Base-by-base conservation (phyloP, 2,888 invertebrate genomes). In the Epinotia brunnichana region DNA sequence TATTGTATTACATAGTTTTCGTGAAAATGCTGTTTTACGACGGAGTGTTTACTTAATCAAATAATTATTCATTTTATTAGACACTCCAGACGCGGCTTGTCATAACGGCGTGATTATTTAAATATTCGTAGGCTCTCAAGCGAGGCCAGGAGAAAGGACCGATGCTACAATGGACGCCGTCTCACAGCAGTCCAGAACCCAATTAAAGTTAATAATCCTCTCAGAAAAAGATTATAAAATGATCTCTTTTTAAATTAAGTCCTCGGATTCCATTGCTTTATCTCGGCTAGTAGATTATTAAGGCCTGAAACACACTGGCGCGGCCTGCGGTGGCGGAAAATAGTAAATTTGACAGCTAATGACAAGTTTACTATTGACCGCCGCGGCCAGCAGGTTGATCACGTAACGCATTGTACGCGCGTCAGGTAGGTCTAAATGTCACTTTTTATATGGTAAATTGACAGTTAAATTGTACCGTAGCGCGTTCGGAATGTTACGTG, bases 201-300 rank as follows among this genome's bases (percentile, higher is more conserved):
- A 91, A 92, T 91, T 90, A 90, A 91, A 91, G 82, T 91, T 91
- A 85, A 87, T 91, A 92, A 91, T 91, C 90, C 87, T 79, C 79
- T 85, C 80, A 83, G 61, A 70, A 73, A 76, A 76, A 74, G 74
- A 76, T 76, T 82, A 86, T 83, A 83, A 85, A 85, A 83, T 81
- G 80, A 80, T 79, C 80, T 81, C 81, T 83, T 86, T 87, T 84
- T 84, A 82, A 87, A 85, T 85, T 79, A 85, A 85, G 82, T 80
- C 82, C 77, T 72, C 76, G 83, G 84, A 85, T 84, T 85, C 80
- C 77, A 77, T 73, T 77, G 74, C 79, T 78, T 77, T 79, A 80
- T 60, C 61, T 71, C 53, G 57, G 67, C 24, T 48, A 68, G 71
- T 61, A 35, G 54, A 67, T 68, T 56, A 68, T 48, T 67, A n/a